Evolutionary conservation across 2,113 vertebrate species (phyloP), one percentile per base, ranked within the genome.

Genomic region (Pyrgilauda ruficollis): DNA sequence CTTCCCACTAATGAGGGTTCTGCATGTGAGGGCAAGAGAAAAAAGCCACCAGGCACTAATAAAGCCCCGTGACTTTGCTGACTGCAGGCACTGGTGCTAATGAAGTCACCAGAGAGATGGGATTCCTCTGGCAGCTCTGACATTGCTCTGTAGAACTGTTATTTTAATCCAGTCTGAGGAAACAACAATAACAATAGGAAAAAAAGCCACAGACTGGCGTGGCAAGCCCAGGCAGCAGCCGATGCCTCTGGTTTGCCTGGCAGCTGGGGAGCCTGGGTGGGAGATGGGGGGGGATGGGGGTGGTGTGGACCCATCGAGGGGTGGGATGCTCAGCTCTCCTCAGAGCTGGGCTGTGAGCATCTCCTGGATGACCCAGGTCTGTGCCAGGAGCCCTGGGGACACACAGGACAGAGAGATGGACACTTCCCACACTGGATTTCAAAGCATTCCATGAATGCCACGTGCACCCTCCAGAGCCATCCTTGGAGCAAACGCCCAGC

Each of bases 51-150:
- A 3, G 1, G 2, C 8, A 4, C 77, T 92, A 35, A 92, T 92
- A 84, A 96, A 95, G 96, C 76, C 11, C 70, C 0, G 2, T 28
- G 83, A 87, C 96, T 90, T 22, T 3, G 64, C 94, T 94, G 97
- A 80, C 97, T 96, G 82, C 87, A 93, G 97, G 97, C 89, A 4
- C 66, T 1, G 61, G 41, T 4, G 26, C 92, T 98, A 98, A 98
- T 97, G 97, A 98, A 97, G 97, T 95, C 97, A 93, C 95, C 35
- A 7, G 98, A 97, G 97, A 97, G 75, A 50, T 59, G 53, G 96
- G 82, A 96, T 96, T 97, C 96, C 94, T 89, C 43, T 72, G 95
- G 94, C 91, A 64, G 61, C 30, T 62, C 73, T 77, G 96, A 63
- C 92, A 68, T 1, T 12, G 78, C 50, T 95, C 94, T 15, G 11